Percentiles rank a stretch among this genome's conserved stretches.
phyloP scores from a whole-genome alignment of 2,888 invertebrate genomes.

The Linnaemya vulpina region DNA sequence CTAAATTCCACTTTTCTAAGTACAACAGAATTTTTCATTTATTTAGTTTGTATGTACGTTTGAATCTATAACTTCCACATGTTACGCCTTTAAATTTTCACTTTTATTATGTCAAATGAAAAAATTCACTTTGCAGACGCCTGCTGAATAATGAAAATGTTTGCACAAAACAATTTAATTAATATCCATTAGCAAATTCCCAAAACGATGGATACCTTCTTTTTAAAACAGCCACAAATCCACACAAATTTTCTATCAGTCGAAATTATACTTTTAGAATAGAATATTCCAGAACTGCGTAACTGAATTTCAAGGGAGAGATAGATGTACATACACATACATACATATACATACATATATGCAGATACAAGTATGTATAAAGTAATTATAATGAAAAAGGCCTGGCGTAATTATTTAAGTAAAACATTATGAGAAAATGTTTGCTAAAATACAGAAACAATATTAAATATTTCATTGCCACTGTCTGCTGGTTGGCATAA shows the following conservation, averaged over 20 bases:
- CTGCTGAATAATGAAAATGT: slow-evolving; percentile 50
- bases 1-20: background rate
- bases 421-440: slow-evolving; percentile 24
- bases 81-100: slow-evolving; percentile 39
- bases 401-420: slow-evolving; percentile 62
- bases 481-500: background rate
- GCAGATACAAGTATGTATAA: background rate
- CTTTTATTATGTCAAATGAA: slow-evolving; percentile 38
- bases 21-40: background rate
- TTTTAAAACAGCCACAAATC: background rate
- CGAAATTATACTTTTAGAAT: background rate
- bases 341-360: background rate
- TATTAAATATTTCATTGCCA: slow-evolving; percentile 62
- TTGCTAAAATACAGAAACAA: slow-evolving; percentile 54
- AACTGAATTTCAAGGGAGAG: slow-evolving; percentile 29
- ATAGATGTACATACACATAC: background rate
- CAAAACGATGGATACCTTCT: slow-evolving; percentile 40
- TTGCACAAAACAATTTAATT: slow-evolving; percentile 54
- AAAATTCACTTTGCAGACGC: slow-evolving; percentile 28
- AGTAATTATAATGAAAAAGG: slow-evolving; percentile 41
- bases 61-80: too few relatives aligned
- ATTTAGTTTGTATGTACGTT: background rate
- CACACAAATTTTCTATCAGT: slow-evolving; percentile 2
- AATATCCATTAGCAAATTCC: slow-evolving; percentile 59
- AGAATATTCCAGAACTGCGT: slow-evolving; percentile 23